phyloP scores from a whole-genome alignment of 2,113 vertebrate species.

The Microcebus griseorufus region DNA sequence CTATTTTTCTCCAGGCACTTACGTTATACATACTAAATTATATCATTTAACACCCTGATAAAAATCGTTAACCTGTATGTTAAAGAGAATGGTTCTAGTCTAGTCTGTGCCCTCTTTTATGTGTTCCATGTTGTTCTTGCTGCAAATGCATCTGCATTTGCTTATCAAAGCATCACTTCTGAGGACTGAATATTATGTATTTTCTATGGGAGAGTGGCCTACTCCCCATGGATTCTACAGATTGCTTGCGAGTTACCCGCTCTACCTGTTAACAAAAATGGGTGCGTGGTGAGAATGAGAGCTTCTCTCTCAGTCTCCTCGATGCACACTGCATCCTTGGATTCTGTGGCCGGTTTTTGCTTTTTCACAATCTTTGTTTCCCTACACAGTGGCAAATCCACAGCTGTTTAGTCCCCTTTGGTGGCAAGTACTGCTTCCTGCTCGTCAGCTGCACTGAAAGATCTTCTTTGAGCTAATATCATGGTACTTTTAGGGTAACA shows the following conservation, averaged over 20 bases:
- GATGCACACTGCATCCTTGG: too few relatives aligned
- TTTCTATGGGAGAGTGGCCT: background rate
- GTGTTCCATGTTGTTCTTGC: background rate
- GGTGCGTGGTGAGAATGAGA: fast-evolving
- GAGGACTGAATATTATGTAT: background rate
- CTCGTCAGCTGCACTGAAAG: too few relatives aligned
- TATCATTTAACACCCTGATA: background rate
- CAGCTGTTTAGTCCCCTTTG: too few relatives aligned
- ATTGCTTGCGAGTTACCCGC: background rate
- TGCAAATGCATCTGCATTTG: background rate
- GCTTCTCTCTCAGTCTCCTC: background rate
- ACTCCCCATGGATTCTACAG: too few relatives aligned
- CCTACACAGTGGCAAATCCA: too few relatives aligned
- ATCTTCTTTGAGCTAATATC: too few relatives aligned
- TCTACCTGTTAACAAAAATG: background rate
- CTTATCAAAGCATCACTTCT: background rate
- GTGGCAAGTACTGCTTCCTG: too few relatives aligned
- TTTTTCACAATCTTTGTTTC: background rate
- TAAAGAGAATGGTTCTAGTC: background rate
- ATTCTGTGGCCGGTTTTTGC: background rate
- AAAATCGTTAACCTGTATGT: background rate
- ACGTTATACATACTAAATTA: background rate
- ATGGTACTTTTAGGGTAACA: too few relatives aligned
- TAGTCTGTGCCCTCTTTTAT: background rate
- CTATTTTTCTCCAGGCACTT: background rate